Evolutionary conservation across 2,888 invertebrate genomes (phyloP).

Genomic region (Automeris io): DNA sequence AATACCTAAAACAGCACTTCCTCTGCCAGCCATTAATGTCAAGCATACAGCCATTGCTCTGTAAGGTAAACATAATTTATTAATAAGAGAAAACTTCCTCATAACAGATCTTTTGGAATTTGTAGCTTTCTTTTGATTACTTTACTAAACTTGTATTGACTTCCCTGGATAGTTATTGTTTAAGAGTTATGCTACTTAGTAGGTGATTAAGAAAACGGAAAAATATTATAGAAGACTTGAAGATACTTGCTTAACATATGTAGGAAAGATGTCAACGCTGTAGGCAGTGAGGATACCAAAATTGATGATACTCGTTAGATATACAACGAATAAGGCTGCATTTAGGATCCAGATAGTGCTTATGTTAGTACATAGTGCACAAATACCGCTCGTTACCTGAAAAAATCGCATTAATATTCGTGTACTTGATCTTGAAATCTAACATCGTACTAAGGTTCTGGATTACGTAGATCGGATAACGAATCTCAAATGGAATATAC

Average conservation of each 20-base stretch:
- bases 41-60: conserved; percentile 80
- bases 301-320: conserved; percentile 44
- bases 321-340: conserved; percentile 40
- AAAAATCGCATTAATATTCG: conserved; percentile 3
- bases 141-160: neutral
- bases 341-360: conserved; percentile 41
- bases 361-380: conserved; percentile 39
- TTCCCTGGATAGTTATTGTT: too few relatives aligned
- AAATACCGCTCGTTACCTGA: conserved; percentile 44
- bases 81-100: neutral
- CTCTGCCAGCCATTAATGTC: conserved; percentile 78
- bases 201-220: too few relatives aligned
- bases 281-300: conserved; percentile 53
- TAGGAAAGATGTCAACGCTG: conserved; percentile 61
- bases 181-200: too few relatives aligned
- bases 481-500: too few relatives aligned
- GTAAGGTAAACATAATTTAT: conserved; percentile 17
- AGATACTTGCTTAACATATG: conserved; percentile 62
- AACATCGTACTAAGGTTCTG: too few relatives aligned
- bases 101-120: neutral
- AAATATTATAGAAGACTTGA: too few relatives aligned
- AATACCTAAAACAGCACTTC: conserved; percentile 79
- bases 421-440: too few relatives aligned
- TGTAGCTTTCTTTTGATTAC: neutral
- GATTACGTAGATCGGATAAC: too few relatives aligned